Conservation (phyloP, 2,888 invertebrate species). For the Timandra comae region DNA sequence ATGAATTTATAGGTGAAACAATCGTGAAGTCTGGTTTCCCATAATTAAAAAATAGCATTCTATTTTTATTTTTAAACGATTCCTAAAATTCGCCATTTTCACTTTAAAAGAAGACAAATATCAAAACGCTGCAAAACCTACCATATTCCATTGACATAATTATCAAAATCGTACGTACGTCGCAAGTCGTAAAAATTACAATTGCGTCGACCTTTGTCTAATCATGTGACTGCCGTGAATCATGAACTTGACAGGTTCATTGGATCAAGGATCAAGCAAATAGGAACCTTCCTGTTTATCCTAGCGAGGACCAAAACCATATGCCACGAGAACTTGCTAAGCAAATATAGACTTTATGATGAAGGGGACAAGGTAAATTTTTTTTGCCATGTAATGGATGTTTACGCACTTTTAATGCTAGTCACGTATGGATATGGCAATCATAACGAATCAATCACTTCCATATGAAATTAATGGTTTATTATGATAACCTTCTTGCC, state of each 20-base stretch:
- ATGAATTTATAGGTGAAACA: too few species aligned
- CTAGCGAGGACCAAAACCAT: slow-evolving; percentile 41
- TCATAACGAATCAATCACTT: slow-evolving; percentile 46
- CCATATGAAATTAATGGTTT: slow-evolving; percentile 36
- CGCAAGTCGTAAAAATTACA: too few species aligned
- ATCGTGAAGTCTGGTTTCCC: too few species aligned
- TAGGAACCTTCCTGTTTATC: slow-evolving; percentile 65
- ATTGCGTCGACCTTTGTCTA: slow-evolving; percentile 14
- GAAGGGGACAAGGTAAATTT: slow-evolving; percentile 18
- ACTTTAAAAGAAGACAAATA: too few species aligned
- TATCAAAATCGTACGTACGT: too few species aligned
- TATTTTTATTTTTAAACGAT: too few species aligned
- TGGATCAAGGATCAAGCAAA: slow-evolving; percentile 46
- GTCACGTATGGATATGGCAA: slow-evolving; percentile 59
- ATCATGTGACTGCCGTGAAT: slow-evolving; percentile 20
- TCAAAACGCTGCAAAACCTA: too few species aligned
- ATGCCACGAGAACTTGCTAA: slow-evolving; percentile 29
- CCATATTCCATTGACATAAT: too few species aligned
- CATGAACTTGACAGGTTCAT: slow-evolving; percentile 43
- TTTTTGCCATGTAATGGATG: not conserved
- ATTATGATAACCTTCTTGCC: slow-evolving; percentile 18
- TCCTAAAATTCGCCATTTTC: slow-evolving; percentile 1
- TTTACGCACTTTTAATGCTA: slow-evolving; percentile 41
- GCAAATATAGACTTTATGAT: slow-evolving; percentile 26
- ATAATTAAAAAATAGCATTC: too few species aligned